Evolutionary conservation across 2,113 vertebrate genomes (phyloP), one percentile per base, ranked within the genome.

Genomic region (Muscicapa adusta): DNA sequence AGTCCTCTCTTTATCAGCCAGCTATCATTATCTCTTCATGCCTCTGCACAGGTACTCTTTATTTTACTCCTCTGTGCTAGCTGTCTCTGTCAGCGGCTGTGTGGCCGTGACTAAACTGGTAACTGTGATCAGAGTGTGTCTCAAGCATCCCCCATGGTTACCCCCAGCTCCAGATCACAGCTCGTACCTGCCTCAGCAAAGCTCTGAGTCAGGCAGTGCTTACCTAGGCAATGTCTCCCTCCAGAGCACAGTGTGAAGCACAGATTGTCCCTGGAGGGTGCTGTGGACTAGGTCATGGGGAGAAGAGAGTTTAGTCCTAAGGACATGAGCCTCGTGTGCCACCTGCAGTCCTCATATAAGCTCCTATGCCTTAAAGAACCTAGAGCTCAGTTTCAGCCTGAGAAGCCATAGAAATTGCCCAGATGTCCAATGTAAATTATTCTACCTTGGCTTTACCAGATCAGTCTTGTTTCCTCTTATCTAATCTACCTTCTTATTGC

Each of bases 131-230:
- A 58, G 36, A 38, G 8, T 48, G 25, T 61, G 67, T 25, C 31
- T 92, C 33, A 48, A 58, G 10, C 13, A 86, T 18, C 6, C 8
- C 0, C 20, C 25, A 33, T 25, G 56, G 36, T 58, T 33, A 48
- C 2, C 2, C 16, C 19, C 38, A 40, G n/a, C 23, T 36, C 18
- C 0, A 0, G 28, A 28, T 2, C 5, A 1, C 16, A 70, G 53
- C 33, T 92, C 7, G 1, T 28, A 20, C 14, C 14, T 72, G 57
- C 9, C 26, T 58, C 60, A 34, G 33, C 13, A 43, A 89, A 86
- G 33, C 22, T 77, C 38, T 57, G 58, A 45, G 29, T 48, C 25
- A 23, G 25, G 33, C 33, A 23, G 36, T 3, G 6, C 71, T 79
- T 77, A 36, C 22, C 34, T 18, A 36, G 60, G 13, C 26, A 47